Conservation (phyloP, 1,140 invertebrate species). For the Drosophila auraria region DNA sequence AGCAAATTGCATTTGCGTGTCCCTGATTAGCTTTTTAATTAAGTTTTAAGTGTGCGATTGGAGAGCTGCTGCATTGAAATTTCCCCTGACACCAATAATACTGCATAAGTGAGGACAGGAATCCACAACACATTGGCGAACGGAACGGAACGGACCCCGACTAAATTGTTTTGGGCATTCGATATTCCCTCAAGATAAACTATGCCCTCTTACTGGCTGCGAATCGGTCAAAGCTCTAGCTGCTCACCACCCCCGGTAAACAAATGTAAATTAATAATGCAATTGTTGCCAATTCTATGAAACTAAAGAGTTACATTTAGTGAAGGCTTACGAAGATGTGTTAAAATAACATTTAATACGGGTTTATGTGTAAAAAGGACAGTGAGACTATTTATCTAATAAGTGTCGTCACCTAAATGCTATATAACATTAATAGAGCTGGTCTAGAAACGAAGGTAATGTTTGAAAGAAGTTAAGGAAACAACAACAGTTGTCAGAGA, state of each 20-base stretch:
- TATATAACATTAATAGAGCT: too few species aligned
- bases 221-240: constrained; percentile 41
- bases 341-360: background rate
- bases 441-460: too few species aligned
- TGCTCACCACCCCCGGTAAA: background rate
- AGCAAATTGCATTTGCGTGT: constrained; percentile 45
- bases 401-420: too few species aligned
- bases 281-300: background rate
- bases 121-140: constrained; percentile 38
- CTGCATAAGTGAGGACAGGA: constrained; percentile 47
- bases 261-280: constrained; percentile 35
- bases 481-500: too few species aligned
- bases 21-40: constrained; percentile 62
- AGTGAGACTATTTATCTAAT: too few species aligned
- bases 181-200: constrained; percentile 50
- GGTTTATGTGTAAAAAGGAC: background rate
- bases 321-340: background rate
- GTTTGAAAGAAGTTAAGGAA: too few species aligned
- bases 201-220: constrained; percentile 47
- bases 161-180: constrained; percentile 58
- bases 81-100: constrained; percentile 57
- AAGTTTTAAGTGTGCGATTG: constrained; percentile 60
- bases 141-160: constrained; percentile 22
- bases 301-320: background rate
- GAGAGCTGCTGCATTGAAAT: constrained; percentile 53